Evolutionary conservation across 2,113 vertebrate genomes (phyloP).

Genomic region (Meleagris gallopavo): DNA sequence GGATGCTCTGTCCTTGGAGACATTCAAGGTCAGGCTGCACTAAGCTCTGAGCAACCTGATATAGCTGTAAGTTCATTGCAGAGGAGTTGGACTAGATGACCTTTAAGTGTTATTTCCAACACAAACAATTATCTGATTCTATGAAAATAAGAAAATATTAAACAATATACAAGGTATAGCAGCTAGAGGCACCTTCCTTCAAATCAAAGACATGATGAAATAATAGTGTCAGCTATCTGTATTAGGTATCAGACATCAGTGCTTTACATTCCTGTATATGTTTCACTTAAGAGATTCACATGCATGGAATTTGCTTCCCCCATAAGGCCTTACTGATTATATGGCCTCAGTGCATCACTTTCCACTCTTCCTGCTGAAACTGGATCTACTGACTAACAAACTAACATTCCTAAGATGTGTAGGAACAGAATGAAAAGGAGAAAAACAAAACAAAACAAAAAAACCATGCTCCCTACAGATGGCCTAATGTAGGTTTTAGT

Average conservation of each 20-base stretch:
- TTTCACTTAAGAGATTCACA: background rate
- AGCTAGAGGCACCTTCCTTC: background rate
- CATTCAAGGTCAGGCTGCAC: too few species aligned
- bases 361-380: slow-evolving; percentile 1
- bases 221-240: background rate
- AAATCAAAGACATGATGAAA: background rate
- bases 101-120: too few species aligned
- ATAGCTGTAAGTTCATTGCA: too few species aligned
- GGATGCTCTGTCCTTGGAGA: too few species aligned
- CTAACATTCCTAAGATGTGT: background rate
- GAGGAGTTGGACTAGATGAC: too few species aligned
- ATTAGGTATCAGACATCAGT: background rate
- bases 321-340: background rate
- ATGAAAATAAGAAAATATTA: background rate
- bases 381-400: background rate
- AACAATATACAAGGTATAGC: background rate
- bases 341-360: background rate
- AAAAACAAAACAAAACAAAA: background rate
- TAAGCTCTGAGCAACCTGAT: too few species aligned
- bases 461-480: background rate
- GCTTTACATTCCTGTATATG: background rate
- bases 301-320: background rate
- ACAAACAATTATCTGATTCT: too few species aligned
- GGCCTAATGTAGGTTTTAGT: background rate
- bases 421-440: background rate